phyloP scores from a whole-genome alignment of 2,113 vertebrate genomes.

The Dissostichus mawsoni region DNA sequence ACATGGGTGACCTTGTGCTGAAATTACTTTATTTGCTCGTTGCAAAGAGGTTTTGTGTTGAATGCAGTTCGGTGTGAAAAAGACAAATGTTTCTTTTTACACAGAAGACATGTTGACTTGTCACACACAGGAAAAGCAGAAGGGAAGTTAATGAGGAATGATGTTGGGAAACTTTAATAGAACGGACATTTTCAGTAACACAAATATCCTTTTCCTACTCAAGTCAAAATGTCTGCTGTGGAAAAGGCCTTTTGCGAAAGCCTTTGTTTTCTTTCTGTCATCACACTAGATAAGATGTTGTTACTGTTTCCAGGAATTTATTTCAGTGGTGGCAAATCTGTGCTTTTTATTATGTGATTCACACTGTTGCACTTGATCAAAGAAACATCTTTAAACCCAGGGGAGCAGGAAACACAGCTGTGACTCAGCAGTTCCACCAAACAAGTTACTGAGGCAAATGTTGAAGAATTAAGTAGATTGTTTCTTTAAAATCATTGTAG shows the following conservation, averaged over 20 bases:
- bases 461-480: conserved; percentile 6
- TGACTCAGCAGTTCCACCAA: conserved; percentile 36
- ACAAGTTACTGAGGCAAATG: conserved; percentile 41
- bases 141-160: no score
- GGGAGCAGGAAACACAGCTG: conserved; percentile 21
- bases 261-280: neutral
- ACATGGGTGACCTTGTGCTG: conserved; percentile 39
- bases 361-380: conserved; percentile 33
- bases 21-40: conserved; percentile 18
- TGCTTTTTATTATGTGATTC: conserved; percentile 9
- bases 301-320: conserved; percentile 23
- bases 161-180: neutral
- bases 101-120: neutral
- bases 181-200: neutral
- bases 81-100: conserved; percentile 3
- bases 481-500: conserved; percentile 7
- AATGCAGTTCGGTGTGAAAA: conserved; percentile 19
- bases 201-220: neutral
- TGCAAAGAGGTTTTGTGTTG: conserved; percentile 3
- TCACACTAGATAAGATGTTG: conserved; percentile 14
- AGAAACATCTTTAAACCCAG: conserved; percentile 21
- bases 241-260: conserved; percentile 8
- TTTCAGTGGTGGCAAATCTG: neutral
- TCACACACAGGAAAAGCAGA: neutral
- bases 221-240: conserved; percentile 2